Base-by-base conservation (phyloP, 2,797 vertebrate species). In the Brotogeris chrysoptera region DNA sequence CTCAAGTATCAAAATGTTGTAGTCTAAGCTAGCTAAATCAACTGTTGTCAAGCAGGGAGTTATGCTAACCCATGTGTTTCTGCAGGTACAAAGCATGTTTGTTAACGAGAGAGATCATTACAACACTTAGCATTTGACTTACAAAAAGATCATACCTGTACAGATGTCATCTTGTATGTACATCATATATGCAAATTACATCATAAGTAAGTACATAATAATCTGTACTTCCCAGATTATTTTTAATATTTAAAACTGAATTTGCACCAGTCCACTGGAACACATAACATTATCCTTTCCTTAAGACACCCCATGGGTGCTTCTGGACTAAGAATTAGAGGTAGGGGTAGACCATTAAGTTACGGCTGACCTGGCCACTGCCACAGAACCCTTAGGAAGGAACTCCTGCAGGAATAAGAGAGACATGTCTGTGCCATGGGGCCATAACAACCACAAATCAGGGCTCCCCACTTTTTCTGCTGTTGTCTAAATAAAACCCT, bases 361-460 rank as follows among this genome's bases (percentile, higher is more conserved):
- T 95, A 87, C 1, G 64, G 27, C 74, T 87, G 93, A 91, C 84
- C 90, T 41, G 92, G 78, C 74, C 78, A 53, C 66, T 90, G 83
- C 82, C 4, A 1, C 91, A 78, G 79, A 91, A n/a, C 77, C 53
- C 80, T 89, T 9, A 43, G 63, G 63, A 90, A 94, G 50, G 76
- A 92, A 95, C 94, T 95, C 77, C 93, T 90, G 80, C 80, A 91
- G 72, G 49, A 95, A 90, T 39, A 94, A 64, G n/a, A 64, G n/a
- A 80, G 91, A 91, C 93, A 95, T 95, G 79, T 90, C 93, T 94
- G 79, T 78, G 78, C 96, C 95, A 94, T 0, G 5, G 80, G 87
- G 85, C 92, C 89, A 81, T 91, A 95, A 97, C 91, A 95, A 91
- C 89, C 13, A 94, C 92, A 96, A 94, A 95, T 96, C 96, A 97